A percentile compares a stretch with the other conserved stretches of the same genome.
Evolutionary conservation across 2,113 vertebrate genomes (phyloP).

Genomic region (Erpornis zantholeuca): DNA sequence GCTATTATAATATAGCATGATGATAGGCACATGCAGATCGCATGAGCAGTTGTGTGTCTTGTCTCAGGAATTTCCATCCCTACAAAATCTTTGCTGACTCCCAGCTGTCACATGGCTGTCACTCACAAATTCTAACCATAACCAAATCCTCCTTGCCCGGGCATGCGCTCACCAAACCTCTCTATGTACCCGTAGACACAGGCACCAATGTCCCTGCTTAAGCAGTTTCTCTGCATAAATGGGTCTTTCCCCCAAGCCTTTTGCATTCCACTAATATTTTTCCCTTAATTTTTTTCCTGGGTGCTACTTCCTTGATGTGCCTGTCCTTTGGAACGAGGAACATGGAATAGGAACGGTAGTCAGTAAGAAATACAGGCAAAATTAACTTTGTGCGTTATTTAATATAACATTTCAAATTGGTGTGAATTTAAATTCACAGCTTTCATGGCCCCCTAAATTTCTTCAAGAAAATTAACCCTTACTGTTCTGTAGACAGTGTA

Average conservation of each 20-base stretch:
- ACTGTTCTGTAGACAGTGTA: neutral
- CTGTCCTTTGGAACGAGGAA: neutral
- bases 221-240: neutral
- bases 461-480: neutral
- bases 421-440: neutral
- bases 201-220: neutral
- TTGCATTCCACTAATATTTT: neutral
- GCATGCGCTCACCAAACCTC: conserved; percentile 36
- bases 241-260: neutral
- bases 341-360: neutral
- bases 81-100: conserved; percentile 34
- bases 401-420: neutral
- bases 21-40: conserved; percentile 34
- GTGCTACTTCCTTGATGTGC: neutral
- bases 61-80: conserved; percentile 43
- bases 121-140: conserved; percentile 60
- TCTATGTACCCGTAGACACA: fast-evolving
- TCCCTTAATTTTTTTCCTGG: neutral
- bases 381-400: neutral
- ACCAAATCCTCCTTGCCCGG: conserved; percentile 4
- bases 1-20: conserved; percentile 56
- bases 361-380: neutral
- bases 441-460: neutral
- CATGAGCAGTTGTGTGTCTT: conserved; percentile 18
- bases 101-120: conserved; percentile 63